Conservation (phyloP, 2,113 vertebrate species). For the Coptodon rendalli region DNA sequence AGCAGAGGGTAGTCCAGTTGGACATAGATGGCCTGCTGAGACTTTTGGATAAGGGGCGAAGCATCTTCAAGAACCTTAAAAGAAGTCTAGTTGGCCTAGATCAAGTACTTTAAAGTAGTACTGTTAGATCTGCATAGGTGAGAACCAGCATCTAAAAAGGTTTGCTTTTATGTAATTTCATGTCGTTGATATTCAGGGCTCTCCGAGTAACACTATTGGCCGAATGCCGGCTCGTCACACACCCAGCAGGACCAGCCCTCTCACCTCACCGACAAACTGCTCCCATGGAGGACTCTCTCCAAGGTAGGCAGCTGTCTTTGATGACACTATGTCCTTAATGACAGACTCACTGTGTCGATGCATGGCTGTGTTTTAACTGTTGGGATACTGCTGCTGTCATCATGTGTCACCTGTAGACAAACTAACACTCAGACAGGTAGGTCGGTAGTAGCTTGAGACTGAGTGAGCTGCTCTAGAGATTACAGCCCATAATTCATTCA, state of each 20-base stretch:
- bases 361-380: neutral
- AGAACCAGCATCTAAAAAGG: neutral
- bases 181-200: conserved; percentile 74
- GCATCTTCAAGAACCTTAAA: neutral
- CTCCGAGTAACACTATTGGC: conserved; percentile 93
- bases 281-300: conserved; percentile 97
- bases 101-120: neutral
- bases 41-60: neutral
- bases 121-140: neutral
- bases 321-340: neutral
- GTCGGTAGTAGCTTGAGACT: neutral
- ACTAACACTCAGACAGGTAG: neutral
- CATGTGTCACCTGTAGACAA: neutral
- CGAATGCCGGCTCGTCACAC: conserved; percentile 85
- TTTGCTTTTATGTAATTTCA: neutral
- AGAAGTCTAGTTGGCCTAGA: neutral
- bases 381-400: neutral
- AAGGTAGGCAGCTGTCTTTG: conserved; percentile 75
- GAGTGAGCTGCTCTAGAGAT: conserved; percentile 1
- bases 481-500: neutral
- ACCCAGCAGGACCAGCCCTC: conserved; percentile 90
- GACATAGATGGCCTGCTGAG: neutral
- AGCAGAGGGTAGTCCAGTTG: neutral
- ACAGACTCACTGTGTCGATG: neutral
- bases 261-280: conserved; percentile 96